Evolutionary conservation across 2,888 invertebrate genomes (phyloP), one percentile per base, ranked within the genome.

Genomic region (Drosophila cracens): DNA sequence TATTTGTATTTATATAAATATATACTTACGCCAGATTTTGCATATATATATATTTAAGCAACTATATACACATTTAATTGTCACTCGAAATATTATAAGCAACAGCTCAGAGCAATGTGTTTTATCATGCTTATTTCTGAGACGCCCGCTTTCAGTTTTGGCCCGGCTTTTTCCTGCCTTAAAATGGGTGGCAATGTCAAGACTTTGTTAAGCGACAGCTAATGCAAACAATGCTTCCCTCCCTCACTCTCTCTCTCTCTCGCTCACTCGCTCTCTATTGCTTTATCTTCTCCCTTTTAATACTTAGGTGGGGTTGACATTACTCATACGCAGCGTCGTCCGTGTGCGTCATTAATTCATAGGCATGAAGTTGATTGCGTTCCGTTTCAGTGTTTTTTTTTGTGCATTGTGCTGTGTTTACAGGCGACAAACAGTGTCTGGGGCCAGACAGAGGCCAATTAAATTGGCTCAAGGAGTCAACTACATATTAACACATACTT

Each of bases 401-500:
- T 53, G 53, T 34, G 34, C 25, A 16, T 33, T 51, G 8, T 27
- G 48, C 43, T 48, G 48, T 48, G 51, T 31, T 29, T 51, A 25
- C 21, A 60, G 68, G 66, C 63, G 34, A 34, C 53, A 66, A 48
- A 48, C 27, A 69, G 59, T n/a, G n/a, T 27, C 36, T 43, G 40
- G 16, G 52, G 70, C 68, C 69, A 76, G 87, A 65, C 76, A 63
- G 70, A 75, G 76, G 90, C 88, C 89, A 90, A 87, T 87, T 87
- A 86, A 76, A 86, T 74, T 79, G 81, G 77, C 78, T 76, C 71
- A 73, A 82, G 77, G 78, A 89, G 85, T 90, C 89, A 88, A 87
- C 82, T 86, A 69, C 74, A 87, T 83, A 87, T 87, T 87, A 87
- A 81, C 90, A 87, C 88, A 89, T 83, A 82, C 88, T 83, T 76